These are phyloP conservation scores for Acanthosepion lycidas DNA, from an alignment of 2,888 invertebrate genomes.

Conservation along the genomic window DNA sequence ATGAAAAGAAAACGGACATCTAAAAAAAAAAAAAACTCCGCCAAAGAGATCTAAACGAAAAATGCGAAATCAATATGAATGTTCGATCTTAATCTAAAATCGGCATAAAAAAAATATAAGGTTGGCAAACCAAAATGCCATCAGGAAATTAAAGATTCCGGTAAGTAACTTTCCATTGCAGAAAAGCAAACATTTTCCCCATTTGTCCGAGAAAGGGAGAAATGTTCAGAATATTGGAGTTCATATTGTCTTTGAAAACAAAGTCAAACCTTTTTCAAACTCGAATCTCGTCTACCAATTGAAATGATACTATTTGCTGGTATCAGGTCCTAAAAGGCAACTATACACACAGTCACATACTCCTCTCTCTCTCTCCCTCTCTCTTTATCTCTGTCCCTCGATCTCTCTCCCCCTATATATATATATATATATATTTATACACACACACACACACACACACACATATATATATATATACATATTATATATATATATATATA, in stretches of 20 bases:
- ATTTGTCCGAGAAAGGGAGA: background rate
- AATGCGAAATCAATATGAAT: background rate
- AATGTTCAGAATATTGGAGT: background rate
- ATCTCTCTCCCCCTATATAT: no score
- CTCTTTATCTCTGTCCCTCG: no score
- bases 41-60: background rate
- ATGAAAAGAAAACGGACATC: background rate
- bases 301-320: background rate
- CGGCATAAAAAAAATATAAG: background rate
- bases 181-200: background rate
- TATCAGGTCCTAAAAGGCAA: background rate
- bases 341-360: background rate
- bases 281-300: background rate
- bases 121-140: background rate
- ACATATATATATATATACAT: no score
- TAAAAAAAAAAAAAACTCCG: background rate
- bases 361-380: background rate
- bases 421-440: no score
- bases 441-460: no score
- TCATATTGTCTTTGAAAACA: slow-evolving; percentile 23
- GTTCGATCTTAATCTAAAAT: background rate
- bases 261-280: background rate
- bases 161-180: background rate
- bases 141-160: slow-evolving; percentile 33
- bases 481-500: no score